These are phyloP conservation scores for Cyclina sinensis DNA, from an alignment of 1,140 invertebrate genomes.

Conservation along the genomic window DNA sequence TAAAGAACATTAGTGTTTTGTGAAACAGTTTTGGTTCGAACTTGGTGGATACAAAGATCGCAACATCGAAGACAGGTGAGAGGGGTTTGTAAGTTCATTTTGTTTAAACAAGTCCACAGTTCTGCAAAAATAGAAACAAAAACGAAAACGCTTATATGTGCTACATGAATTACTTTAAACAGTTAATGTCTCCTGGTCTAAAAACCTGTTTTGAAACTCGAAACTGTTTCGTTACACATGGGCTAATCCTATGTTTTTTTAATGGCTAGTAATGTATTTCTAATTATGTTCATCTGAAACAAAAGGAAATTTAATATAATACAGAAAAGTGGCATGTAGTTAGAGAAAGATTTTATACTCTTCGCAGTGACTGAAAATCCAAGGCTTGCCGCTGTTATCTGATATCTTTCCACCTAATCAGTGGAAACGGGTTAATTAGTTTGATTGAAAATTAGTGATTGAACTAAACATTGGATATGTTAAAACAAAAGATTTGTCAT, in stretches of 20 bases:
- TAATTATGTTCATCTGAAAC: not conserved
- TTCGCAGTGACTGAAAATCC: not conserved
- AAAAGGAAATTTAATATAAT: not conserved
- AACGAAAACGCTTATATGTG: no score
- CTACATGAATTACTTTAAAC: no score
- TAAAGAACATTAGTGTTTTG: no score
- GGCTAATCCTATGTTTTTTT: not conserved
- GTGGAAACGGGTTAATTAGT: conserved; percentile 9
- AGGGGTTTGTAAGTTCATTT: no score
- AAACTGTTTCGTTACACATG: not conserved
- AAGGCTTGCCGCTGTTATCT: not conserved
- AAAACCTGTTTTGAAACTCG: not conserved
- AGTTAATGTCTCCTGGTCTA: no score
- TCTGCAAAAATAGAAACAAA: no score
- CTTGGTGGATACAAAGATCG: no score
- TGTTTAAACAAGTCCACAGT: no score
- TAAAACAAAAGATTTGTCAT: not conserved
- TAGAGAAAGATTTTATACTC: not conserved
- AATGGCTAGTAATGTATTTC: not conserved
- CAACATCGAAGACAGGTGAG: no score
- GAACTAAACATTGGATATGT: not conserved
- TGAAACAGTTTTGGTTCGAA: no score
- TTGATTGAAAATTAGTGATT: conserved; percentile 1
- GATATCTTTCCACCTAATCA: not conserved
- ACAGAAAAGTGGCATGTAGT: not conserved